Percentiles rank a stretch among this genome's conserved stretches.
These are phyloP conservation scores for Hofmannophila pseudospretella DNA, from an alignment of 2,888 invertebrate genomes.

Conservation along the genomic window DNA sequence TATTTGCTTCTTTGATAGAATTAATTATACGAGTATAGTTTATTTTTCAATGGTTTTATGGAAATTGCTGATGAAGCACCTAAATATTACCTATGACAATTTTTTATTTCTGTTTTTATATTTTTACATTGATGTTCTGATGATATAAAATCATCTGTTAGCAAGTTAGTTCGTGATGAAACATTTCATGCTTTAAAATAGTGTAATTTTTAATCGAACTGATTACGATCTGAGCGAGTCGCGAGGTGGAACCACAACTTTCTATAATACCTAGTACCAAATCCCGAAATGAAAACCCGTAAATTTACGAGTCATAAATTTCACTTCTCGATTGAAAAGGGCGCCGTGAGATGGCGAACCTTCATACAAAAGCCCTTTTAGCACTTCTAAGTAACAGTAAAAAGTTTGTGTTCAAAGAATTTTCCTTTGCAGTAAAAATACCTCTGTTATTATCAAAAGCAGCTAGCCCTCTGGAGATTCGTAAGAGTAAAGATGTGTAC, in stretches of 20 bases:
- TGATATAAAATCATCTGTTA: no score
- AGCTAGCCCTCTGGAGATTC: slow-evolving; percentile 19
- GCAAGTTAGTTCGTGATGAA: no score
- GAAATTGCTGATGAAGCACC: no score
- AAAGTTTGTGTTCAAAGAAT: slow-evolving; percentile 45
- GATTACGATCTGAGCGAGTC: neutral
- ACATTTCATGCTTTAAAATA: no score
- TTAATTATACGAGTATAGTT: no score
- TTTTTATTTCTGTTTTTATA: no score
- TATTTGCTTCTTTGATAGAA: no score
- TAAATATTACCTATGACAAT: no score
- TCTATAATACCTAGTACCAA: slow-evolving; percentile 12
- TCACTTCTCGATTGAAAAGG: slow-evolving; percentile 49
- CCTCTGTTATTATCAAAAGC: slow-evolving; percentile 36
- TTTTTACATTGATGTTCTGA: no score
- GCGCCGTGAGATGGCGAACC: slow-evolving; percentile 32
- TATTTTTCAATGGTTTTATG: no score
- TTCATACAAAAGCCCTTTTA: slow-evolving; percentile 54
- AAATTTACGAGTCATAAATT: slow-evolving; percentile 50
- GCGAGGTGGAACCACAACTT: neutral
- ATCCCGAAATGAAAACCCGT: slow-evolving; percentile 22
- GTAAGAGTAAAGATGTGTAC: slow-evolving; percentile 28
- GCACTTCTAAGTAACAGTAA: slow-evolving; percentile 37
- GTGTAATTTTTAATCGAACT: neutral
- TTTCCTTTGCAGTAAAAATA: slow-evolving; percentile 50